Base-by-base conservation (phyloP, 2,888 invertebrate genomes). In the Eledone cirrhosa region DNA sequence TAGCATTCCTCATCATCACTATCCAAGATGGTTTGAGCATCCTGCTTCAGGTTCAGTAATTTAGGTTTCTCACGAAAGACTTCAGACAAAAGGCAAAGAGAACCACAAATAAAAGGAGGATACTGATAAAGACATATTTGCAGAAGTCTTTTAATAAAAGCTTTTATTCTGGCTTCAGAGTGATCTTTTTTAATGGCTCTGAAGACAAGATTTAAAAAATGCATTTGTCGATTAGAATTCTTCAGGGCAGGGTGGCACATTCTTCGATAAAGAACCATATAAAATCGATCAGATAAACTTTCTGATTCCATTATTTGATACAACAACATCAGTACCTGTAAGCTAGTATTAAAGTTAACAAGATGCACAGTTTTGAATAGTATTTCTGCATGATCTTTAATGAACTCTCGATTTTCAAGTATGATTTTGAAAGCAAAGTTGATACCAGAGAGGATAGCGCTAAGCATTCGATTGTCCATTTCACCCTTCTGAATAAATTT, bases 181-280 rank as follows among this genome's bases (percentile, higher is more conserved):
- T 92, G 92, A 92, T 99, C 99, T 82, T 93, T 94, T 87, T 94
- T 94, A 86, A 98, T 92, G 67, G 97, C 94, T 89, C 95, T 95
- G 91, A 94, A 97, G 29, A 98, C 91, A 79, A 99, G 93, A 87
- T 96, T 97, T 83, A 98, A 92, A 84, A 98, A 93, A 82, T 97
- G 93, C 0, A 96, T 94, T 75, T 91, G 90, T 82, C 89, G 90
- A n/a, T 89, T 86, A 4, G 90, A 88, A 1, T 89, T 88, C 8
- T 92, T 92, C 79, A 96, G 90, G 79, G 94, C 94, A 0, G 95
- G 93, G 89, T 96, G 96, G 0, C 94, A 90, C 79, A 99, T 90
- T 89, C 97, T 97, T 31, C 94, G 93, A 89, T 99, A 99, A 53
- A 99, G 93, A 0, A 97, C 95, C 80, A 94, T 93, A 91, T 97